Base-by-base conservation (phyloP, 2,113 vertebrate species). In the Polypterus bichir region DNA sequence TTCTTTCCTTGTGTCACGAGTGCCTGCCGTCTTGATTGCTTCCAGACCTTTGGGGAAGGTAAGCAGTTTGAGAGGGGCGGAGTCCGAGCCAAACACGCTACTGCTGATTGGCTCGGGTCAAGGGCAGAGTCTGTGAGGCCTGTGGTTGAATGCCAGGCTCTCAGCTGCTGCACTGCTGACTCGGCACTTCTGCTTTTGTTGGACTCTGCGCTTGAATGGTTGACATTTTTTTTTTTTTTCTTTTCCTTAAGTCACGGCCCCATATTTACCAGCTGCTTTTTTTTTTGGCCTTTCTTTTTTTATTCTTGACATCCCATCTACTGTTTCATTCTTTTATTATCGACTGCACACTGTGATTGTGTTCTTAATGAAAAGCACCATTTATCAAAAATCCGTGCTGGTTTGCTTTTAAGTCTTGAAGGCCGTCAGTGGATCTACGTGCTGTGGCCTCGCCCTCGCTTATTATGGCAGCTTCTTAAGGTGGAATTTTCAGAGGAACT, bases 81-180 rank as follows among this genome's bases (percentile, higher is more conserved):
- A 27, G 27, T 27, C 27, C 27, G 27, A 27, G 27, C 27, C 27
- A 27, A 2, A 27, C 27, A 27, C 60, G 58, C 45, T 27, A 52
- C 59, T 61, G 58, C 62, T 65, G 68, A 71, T 71, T 71, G 67
- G 65, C 55, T 47, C 54, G 68, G 68, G 62, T 74, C 66, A 67
- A 73, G 78, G 75, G 71, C 79, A 66, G 70, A 59, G 65, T 68
- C 62, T 69, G 64, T 71, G 27, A 61, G 68, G 64, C 64, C 46
- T 48, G 5, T 44, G 49, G 63, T 53, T 47, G 7, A 27, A 49
- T 47, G 63, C 9, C 9, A 47, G 57, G 57, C 59, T 59, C 9
- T 54, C 9, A 27, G 49, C 46, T 44, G 57, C 45, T 48, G 46
- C 48, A 57, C 47, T 63, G 54, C n/a, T 8, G 47, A 57, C 53